Evolutionary conservation across 2,113 vertebrate genomes (phyloP), one percentile per base, ranked within the genome.

Genomic region (Platichthys flesus): DNA sequence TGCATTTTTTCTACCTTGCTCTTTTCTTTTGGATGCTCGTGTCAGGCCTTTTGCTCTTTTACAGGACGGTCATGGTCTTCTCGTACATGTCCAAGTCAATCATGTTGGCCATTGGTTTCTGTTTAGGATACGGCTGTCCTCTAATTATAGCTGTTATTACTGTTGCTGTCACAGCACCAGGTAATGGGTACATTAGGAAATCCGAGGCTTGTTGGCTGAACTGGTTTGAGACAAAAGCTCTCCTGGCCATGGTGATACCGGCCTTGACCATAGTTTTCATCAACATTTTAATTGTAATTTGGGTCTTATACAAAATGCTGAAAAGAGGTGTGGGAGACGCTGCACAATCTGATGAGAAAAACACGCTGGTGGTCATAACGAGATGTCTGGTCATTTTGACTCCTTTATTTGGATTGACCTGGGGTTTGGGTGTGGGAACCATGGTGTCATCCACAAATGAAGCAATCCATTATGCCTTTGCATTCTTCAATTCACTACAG

Each of bases 11-110:
- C 86, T 98, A 97, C 67, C 94, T 98, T 16, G 91, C 94, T 31
- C 61, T 97, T n/a, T 98, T 98, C 88, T 98, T 97, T 83, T 98
- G 97, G 97, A 98, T 98, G 97, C 84, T 98, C 0, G 85, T 94
- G 8, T 92, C 96, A 26, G 96, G 95, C 0, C 92, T 97, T 24
- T 91, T 97, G 47, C 96, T 98, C 42, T 88, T 96, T 8, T 96
- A 97, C 74, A 91, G 94, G 10, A 94, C 94, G 3, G 37, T 96
- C n/a, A 83, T 96, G 1, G 78, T 96, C 66, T 96, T 97, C 75
- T 94, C 91, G 9, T 92, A 96, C 77, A 90, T 96, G 90, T 91
- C 93, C 23, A 96, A 93, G 57, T 76, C 89, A 14, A 20, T 5
- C 3, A 94, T 97, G 94, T 68, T 96, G 80, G 89, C 76, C 51